phyloP scores from a whole-genome alignment of 2,797 vertebrate genomes.

The Luscinia luscinia region DNA sequence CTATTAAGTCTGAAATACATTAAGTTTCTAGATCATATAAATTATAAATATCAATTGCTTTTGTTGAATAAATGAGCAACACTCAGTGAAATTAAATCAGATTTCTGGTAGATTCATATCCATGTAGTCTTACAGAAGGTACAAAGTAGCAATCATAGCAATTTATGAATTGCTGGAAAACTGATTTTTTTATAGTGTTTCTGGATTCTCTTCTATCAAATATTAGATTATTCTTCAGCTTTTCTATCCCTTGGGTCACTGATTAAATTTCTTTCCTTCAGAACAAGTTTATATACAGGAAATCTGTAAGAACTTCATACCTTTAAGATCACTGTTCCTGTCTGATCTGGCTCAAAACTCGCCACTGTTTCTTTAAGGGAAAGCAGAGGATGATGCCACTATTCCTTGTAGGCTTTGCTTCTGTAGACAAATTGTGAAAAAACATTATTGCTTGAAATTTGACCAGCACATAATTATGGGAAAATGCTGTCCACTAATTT shows the following conservation, averaged over 20 bases:
- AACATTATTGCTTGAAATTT: background rate
- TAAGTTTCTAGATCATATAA: background rate
- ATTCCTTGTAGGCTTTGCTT: background rate
- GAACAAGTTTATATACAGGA: background rate
- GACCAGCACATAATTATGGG: background rate
- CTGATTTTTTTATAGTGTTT: background rate
- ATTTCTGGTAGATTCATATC: background rate
- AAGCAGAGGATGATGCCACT: background rate
- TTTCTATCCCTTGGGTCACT: background rate
- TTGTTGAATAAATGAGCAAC: background rate
- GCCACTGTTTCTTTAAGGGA: background rate
- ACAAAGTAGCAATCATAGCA: background rate
- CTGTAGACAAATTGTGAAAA: background rate
- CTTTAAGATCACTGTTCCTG: background rate
- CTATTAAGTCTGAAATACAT: background rate
- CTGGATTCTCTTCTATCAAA: background rate
- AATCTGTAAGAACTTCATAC: background rate
- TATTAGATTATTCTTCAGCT: background rate
- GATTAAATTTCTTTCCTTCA: background rate
- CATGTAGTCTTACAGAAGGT: background rate
- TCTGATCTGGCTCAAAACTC: background rate
- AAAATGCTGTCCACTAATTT: background rate
- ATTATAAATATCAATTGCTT: background rate
- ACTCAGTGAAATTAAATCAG: background rate
- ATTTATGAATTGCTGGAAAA: background rate